These are phyloP conservation scores for Lottia gigantea DNA, from an alignment of 2,888 invertebrate genomes.

Conservation along the genomic window DNA sequence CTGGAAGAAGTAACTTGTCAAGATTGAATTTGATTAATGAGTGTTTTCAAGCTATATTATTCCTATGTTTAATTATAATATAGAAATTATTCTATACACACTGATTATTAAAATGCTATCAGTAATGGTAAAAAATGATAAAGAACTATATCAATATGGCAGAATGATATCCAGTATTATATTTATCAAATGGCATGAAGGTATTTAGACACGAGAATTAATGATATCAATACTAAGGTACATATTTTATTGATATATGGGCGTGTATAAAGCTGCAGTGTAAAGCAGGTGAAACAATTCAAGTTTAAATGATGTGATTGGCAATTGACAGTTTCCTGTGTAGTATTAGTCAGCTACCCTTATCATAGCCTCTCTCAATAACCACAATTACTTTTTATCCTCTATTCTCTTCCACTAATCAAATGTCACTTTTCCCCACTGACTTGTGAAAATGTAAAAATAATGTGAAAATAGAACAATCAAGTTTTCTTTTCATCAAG, in stretches of 20 bases:
- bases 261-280: not conserved
- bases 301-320: not conserved
- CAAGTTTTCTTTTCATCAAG: not conserved
- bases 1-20: too few relatives aligned
- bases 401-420: not conserved
- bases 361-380: not conserved
- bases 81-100: too few relatives aligned
- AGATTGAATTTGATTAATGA: too few relatives aligned
- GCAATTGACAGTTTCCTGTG: not conserved
- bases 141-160: too few relatives aligned
- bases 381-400: not conserved
- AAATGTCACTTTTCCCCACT: not conserved
- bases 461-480: slow-evolving; percentile 6
- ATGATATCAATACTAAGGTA: not conserved
- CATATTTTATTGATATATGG: slow-evolving; percentile 1
- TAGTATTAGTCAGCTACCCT: slow-evolving; percentile 2
- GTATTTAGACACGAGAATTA: too few relatives aligned
- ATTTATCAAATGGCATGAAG: too few relatives aligned
- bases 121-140: too few relatives aligned
- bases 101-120: too few relatives aligned
- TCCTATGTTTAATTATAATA: too few relatives aligned
- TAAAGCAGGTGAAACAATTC: slow-evolving; percentile 7
- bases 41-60: too few relatives aligned
- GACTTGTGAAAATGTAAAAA: not conserved
- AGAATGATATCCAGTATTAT: too few relatives aligned